Percentiles rank a stretch among this genome's conserved stretches.
These are phyloP conservation scores for Hybos culiciformis DNA, from an alignment of 2,888 invertebrate species.

Conservation along the genomic window DNA sequence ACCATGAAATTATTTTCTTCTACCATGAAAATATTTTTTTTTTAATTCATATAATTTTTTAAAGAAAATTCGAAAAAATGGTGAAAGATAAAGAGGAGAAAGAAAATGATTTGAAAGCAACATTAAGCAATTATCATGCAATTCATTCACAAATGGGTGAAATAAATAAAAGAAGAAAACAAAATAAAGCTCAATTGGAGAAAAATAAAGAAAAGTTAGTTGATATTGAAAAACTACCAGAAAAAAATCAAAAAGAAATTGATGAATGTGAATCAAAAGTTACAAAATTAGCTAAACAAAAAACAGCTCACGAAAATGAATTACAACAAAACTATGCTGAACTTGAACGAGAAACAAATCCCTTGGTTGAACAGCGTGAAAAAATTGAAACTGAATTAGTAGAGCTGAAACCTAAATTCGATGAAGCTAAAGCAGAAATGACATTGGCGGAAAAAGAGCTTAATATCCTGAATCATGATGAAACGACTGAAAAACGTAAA, in stretches of 20 bases:
- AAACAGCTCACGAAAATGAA: constrained; percentile 41
- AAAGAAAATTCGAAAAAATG: constrained; percentile 45
- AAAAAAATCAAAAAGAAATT: constrained; percentile 58
- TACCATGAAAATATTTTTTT: no score
- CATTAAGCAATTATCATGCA: constrained; percentile 51
- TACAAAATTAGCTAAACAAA: constrained; percentile 41
- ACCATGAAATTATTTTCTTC: no score
- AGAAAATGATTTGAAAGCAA: constrained; percentile 46
- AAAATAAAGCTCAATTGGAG: constrained; percentile 51
- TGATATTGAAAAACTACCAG: constrained; percentile 50
- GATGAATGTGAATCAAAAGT: constrained; percentile 46
- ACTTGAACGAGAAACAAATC: constrained; percentile 43
- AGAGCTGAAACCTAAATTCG: constrained; percentile 51
- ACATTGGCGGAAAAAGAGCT: constrained; percentile 58
- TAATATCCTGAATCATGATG: constrained; percentile 47
- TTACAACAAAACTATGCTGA: constrained; percentile 46
- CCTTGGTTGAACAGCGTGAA: constrained; percentile 40
- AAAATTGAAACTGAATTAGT: constrained; percentile 48
- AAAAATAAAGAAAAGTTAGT: constrained; percentile 54
- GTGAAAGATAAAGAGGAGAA: constrained; percentile 44
- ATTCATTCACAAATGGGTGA: constrained; percentile 52
- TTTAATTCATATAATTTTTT: constrained; percentile 13
- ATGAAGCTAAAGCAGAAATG: constrained; percentile 49
- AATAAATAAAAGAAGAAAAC: constrained; percentile 60
- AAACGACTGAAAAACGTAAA: constrained; percentile 29